Conservation (phyloP, 2,113 vertebrate species). For the Guaruba guarouba region DNA sequence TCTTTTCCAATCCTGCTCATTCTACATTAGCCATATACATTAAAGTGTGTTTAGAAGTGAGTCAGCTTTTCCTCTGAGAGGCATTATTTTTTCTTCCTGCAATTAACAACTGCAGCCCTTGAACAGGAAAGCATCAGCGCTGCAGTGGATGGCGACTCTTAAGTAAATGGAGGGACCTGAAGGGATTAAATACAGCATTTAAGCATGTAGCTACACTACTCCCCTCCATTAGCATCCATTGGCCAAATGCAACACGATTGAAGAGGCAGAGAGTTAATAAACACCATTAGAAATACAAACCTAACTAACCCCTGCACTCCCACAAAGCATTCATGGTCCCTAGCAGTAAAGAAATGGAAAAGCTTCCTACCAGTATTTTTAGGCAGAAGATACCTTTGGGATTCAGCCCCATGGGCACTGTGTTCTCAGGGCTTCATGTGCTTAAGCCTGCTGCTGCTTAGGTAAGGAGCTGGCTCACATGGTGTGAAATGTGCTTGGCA, state of each 20-base stretch:
- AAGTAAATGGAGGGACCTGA: background rate
- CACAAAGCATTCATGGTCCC: accelerated
- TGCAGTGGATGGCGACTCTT: background rate
- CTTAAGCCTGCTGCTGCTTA: background rate
- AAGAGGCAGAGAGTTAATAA: background rate
- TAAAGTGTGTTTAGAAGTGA: accelerated
- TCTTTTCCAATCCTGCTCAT: background rate
- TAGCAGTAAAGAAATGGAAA: background rate
- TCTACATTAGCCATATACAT: background rate
- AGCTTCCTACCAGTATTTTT: background rate
- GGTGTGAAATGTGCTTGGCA: background rate
- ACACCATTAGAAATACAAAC: background rate
- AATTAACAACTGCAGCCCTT: background rate
- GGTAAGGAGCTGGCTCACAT: background rate
- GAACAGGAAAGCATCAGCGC: background rate
- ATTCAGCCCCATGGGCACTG: background rate
- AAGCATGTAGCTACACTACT: background rate
- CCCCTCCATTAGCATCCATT: background rate
- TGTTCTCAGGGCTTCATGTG: background rate
- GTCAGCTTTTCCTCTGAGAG: background rate
- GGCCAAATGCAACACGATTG: background rate
- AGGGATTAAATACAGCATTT: background rate
- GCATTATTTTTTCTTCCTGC: background rate
- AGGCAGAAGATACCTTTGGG: background rate
- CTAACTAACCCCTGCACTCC: background rate